Percentiles rank a stretch among this genome's conserved stretches.
Evolutionary conservation across 2,113 vertebrate genomes (phyloP).

Genomic region (Myotis yumanensis): DNA sequence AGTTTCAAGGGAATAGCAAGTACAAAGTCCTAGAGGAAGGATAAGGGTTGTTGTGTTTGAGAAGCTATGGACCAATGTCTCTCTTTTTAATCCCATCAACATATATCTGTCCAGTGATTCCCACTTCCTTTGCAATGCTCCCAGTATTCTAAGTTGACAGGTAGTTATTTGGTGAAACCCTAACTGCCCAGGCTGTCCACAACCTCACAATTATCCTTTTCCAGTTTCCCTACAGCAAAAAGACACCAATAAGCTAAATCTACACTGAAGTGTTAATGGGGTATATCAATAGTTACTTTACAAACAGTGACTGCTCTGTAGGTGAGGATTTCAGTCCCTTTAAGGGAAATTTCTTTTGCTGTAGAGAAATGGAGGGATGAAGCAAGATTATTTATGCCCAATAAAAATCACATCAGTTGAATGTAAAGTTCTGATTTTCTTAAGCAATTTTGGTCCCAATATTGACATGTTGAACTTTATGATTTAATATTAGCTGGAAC

Average conservation of each 20-base stretch:
- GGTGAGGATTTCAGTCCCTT: neutral
- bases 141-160: neutral
- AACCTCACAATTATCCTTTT: neutral
- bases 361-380: neutral
- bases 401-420: neutral
- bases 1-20: neutral
- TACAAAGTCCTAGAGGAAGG: neutral
- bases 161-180: neutral
- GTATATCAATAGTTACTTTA: neutral
- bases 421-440: neutral
- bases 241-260: neutral
- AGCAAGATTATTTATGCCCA: neutral
- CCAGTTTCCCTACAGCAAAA: neutral
- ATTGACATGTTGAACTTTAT: neutral
- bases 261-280: neutral
- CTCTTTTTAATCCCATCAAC: neutral
- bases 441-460: neutral
- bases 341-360: neutral
- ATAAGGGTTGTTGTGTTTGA: neutral
- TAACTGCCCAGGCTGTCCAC: neutral
- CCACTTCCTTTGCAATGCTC: neutral
- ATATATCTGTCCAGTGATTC: neutral
- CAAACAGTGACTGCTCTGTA: neutral
- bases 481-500: slow-evolving; percentile 14
- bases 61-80: neutral